Conservation (phyloP, 2,888 invertebrate species). For the Caenorhabditis sp. region DNA sequence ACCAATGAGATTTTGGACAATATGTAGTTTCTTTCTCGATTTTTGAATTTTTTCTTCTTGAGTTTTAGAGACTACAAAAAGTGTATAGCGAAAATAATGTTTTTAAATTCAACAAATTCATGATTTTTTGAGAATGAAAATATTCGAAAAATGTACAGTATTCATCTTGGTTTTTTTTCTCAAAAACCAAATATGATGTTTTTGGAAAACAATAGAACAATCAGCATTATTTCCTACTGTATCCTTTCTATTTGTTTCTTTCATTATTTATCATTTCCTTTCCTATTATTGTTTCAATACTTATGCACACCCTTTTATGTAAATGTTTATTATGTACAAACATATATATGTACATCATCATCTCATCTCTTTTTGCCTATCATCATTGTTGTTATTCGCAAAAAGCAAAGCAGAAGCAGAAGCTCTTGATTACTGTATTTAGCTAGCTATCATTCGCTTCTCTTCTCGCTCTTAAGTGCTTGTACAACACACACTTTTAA, state of each 20-base stretch:
- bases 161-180: too few species aligned
- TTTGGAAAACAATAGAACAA: not conserved
- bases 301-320: conserved; percentile 1
- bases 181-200: too few species aligned
- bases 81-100: too few species aligned
- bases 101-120: too few species aligned
- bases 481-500: not conserved
- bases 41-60: too few species aligned
- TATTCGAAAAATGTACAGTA: too few species aligned
- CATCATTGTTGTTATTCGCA: not conserved
- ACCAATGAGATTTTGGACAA: too few species aligned
- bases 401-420: not conserved
- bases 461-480: not conserved
- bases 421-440: not conserved
- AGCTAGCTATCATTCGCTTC: not conserved
- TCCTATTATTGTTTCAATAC: not conserved
- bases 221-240: not conserved
- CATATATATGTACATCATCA: not conserved
- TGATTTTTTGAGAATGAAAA: too few species aligned
- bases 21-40: too few species aligned
- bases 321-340: conserved; percentile 1
- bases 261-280: not conserved
- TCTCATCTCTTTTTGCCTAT: not conserved
- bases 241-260: not conserved
- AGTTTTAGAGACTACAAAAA: too few species aligned